A percentile compares a stretch with the other conserved stretches of the same genome.
Evolutionary conservation across 2,888 invertebrate species (phyloP).

Genomic region (Mallateleia sp.): DNA sequence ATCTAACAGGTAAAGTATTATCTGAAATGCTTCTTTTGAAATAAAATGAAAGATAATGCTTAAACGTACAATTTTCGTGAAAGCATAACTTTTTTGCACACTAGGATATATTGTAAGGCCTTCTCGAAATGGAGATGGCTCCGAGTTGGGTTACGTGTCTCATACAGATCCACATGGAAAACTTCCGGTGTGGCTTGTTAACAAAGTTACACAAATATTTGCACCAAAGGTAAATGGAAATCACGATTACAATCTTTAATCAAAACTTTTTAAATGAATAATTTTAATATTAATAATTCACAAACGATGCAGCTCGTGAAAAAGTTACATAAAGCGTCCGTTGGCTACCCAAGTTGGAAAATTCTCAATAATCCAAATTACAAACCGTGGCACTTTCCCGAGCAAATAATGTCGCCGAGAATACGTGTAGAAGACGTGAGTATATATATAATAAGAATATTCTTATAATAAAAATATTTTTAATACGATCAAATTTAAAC

Average conservation of each 20-base stretch:
- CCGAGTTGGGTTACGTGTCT: conserved; percentile 96
- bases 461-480: no score
- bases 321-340: conserved; percentile 95
- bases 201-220: conserved; percentile 96
- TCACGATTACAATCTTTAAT: conserved; percentile 11
- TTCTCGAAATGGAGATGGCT: conserved; percentile 91
- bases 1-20: conserved; percentile 91
- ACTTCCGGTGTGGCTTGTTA: conserved; percentile 97
- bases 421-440: conserved; percentile 93
- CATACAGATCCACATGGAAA: conserved; percentile 97
- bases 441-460: no score
- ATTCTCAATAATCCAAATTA: conserved; percentile 93
- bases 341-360: conserved; percentile 96
- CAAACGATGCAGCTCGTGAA: conserved; percentile 92
- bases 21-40: not conserved
- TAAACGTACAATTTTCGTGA: not conserved
- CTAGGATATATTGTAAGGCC: conserved; percentile 90
- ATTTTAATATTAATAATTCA: conserved; percentile 56
- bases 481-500: no score
- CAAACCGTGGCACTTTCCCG: conserved; percentile 97
- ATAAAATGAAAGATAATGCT: conserved; percentile 24
- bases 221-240: conserved; percentile 93
- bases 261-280: conserved; percentile 34
- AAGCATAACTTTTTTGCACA: conserved; percentile 5
- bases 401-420: conserved; percentile 94